Percentiles rank a stretch among this genome's conserved stretches.
Conservation (phyloP, 2,113 vertebrate genomes). For the Sapayoa aenigma region DNA sequence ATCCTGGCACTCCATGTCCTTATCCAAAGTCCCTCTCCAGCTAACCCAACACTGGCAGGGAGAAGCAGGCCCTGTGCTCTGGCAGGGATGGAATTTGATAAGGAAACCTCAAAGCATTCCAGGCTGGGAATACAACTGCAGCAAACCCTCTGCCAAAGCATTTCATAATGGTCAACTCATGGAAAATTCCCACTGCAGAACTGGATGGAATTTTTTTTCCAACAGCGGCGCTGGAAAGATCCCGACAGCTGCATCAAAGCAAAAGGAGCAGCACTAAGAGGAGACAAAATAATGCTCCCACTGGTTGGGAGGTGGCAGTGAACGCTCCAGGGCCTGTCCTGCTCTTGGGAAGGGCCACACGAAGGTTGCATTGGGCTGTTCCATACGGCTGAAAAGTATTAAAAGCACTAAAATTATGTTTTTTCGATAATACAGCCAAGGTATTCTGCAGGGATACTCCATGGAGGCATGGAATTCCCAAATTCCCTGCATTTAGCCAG, state of each 20-base stretch:
- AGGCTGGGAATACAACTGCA: neutral
- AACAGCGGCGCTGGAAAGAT: neutral
- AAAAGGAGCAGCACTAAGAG: neutral
- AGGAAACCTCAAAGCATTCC: neutral
- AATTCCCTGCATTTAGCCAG: neutral
- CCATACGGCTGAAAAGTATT: neutral
- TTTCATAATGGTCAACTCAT: neutral
- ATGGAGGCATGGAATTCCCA: neutral
- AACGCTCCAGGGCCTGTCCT: neutral
- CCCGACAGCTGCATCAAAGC: neutral
- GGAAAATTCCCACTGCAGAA: neutral
- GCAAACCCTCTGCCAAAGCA: neutral
- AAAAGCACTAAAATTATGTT: rapidly evolving
- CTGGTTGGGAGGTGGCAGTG: neutral
- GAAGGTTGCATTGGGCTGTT: neutral
- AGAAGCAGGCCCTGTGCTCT: neutral
- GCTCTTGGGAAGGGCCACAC: neutral
- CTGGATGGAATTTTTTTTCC: neutral
- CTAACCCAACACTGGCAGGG: neutral
- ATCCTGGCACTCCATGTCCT: neutral
- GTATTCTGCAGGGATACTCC: neutral
- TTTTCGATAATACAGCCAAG: neutral
- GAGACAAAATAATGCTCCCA: neutral
- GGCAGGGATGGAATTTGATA: neutral
- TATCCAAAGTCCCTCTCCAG: neutral